Evolutionary conservation across 2,113 vertebrate genomes (phyloP).

Genomic region (Sclerurus mexicanus): DNA sequence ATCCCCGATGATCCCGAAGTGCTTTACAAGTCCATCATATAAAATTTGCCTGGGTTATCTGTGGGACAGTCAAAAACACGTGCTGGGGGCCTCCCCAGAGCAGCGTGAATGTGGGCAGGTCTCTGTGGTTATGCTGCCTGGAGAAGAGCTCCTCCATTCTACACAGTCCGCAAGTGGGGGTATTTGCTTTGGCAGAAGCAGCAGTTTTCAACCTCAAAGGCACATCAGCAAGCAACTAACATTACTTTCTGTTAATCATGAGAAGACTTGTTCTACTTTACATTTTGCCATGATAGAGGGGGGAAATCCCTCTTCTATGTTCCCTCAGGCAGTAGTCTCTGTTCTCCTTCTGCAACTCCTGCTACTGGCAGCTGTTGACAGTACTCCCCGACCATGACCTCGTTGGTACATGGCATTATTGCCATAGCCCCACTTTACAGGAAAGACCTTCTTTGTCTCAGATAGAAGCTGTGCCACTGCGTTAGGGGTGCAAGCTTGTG

Average conservation of each 20-base stretch:
- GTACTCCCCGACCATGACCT: background rate
- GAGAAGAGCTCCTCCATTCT: background rate
- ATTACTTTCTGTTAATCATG: background rate
- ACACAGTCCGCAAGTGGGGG: fast-evolving
- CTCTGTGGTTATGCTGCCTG: background rate
- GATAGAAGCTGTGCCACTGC: background rate
- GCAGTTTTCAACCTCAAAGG: background rate
- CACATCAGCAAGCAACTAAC: background rate
- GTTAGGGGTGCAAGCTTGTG: background rate
- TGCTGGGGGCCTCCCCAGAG: background rate
- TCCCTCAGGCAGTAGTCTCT: background rate
- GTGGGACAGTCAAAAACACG: fast-evolving
- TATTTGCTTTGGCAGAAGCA: background rate
- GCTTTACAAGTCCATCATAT: background rate
- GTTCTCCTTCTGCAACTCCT: background rate
- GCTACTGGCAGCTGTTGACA: background rate
- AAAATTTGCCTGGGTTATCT: background rate
- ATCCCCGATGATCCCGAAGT: background rate
- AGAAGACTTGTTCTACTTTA: background rate
- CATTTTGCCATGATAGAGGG: background rate
- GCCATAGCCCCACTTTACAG: background rate
- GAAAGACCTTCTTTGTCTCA: background rate
- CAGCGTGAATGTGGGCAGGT: fast-evolving
- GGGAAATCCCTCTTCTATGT: background rate
- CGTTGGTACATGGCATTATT: background rate